Conservation (phyloP, 2,113 vertebrate species). For the Tiliqua scincoides region DNA sequence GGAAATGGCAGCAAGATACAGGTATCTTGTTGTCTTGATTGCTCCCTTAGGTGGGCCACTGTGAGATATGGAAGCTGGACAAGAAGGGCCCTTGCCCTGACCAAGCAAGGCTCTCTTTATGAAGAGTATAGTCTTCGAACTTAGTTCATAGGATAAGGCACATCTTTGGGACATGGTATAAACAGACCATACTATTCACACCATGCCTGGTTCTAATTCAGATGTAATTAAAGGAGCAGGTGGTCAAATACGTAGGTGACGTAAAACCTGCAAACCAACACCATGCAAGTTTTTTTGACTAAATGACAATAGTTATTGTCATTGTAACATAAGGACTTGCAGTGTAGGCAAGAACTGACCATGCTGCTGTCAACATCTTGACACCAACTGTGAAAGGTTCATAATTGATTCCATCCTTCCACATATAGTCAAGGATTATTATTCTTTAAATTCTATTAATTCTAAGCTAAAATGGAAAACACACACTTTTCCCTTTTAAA, state of each 20-base stretch:
- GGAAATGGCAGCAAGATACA: no score
- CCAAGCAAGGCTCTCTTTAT: no score
- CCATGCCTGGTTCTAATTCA: background rate
- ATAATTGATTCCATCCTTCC: background rate
- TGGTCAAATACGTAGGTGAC: background rate
- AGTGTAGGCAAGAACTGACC: background rate
- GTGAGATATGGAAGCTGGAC: no score
- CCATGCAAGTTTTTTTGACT: background rate
- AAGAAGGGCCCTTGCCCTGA: no score
- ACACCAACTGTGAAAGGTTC: background rate
- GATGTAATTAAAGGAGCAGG: background rate
- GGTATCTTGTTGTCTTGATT: no score
- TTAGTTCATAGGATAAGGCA: background rate
- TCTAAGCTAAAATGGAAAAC: background rate
- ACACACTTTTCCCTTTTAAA: background rate
- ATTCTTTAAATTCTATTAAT: background rate
- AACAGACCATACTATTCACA: background rate
- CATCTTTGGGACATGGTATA: background rate
- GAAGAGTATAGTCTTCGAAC: background rate
- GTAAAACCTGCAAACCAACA: background rate
- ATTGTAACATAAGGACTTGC: background rate
- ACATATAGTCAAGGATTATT: background rate
- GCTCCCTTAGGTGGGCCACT: no score
- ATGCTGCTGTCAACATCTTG: background rate
- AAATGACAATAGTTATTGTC: background rate